phyloP scores from a whole-genome alignment of 2,888 invertebrate species.

The Busseola fusca region DNA sequence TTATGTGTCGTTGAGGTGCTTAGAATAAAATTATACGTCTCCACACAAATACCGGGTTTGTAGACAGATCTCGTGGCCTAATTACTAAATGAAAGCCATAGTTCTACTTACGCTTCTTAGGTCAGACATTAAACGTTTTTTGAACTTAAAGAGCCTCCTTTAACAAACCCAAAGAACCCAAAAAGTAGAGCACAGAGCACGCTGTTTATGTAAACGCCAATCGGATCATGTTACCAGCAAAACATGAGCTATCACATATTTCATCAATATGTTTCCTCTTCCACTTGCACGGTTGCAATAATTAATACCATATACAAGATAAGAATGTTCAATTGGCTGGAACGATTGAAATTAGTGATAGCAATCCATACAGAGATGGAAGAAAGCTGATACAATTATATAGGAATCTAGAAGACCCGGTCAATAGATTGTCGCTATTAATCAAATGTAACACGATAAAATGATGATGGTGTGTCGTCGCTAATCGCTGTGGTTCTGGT shows the following conservation, averaged over 20 bases:
- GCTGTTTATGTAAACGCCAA: slow-evolving; percentile 22
- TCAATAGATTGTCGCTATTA: slow-evolving; percentile 79
- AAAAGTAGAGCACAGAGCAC: slow-evolving; percentile 26
- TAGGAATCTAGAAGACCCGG: slow-evolving; percentile 80
- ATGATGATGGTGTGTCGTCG: slow-evolving; percentile 62
- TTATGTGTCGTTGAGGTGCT: slow-evolving; percentile 57
- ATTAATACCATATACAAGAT: slow-evolving; percentile 66
- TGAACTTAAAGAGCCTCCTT: neutral
- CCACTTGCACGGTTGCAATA: slow-evolving; percentile 62
- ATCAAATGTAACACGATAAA: slow-evolving; percentile 73
- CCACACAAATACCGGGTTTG: slow-evolving; percentile 44
- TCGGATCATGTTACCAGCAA: slow-evolving; percentile 42
- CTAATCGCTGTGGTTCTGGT: slow-evolving; percentile 43
- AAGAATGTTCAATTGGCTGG: slow-evolving; percentile 66
- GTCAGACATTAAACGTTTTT: slow-evolving; percentile 27
- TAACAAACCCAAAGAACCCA: slow-evolving; percentile 6
- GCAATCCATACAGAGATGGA: slow-evolving; percentile 70
- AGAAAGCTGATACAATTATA: slow-evolving; percentile 81
- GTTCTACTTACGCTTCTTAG: slow-evolving; percentile 42
- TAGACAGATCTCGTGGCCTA: slow-evolving; percentile 51
- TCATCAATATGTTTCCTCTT: slow-evolving; percentile 59
- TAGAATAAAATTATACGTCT: slow-evolving; percentile 50
- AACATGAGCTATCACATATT: slow-evolving; percentile 49
- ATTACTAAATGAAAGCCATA: slow-evolving; percentile 47
- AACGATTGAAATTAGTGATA: slow-evolving; percentile 71